These are phyloP conservation scores for Phoxinus phoxinus DNA, from an alignment of 2,113 vertebrate genomes.

Conservation along the genomic window DNA sequence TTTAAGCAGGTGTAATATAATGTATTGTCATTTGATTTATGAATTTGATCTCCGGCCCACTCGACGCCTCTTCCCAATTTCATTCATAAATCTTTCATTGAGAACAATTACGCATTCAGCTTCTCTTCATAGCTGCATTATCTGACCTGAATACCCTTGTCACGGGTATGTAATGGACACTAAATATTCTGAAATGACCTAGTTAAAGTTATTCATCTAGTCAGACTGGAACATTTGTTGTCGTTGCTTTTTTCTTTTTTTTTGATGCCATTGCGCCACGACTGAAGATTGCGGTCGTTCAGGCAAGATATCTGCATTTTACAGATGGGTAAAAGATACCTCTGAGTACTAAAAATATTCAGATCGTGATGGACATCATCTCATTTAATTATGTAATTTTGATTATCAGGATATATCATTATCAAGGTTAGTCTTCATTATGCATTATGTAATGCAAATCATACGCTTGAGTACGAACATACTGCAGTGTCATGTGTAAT, in stretches of 20 bases:
- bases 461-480: constrained; percentile 4
- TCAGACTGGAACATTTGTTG: constrained; percentile 56
- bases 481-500: constrained; percentile 9
- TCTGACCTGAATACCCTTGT: constrained; percentile 70
- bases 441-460: constrained; percentile 47
- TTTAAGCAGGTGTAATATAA: constrained; percentile 68
- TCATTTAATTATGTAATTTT: neutral
- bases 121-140: constrained; percentile 72
- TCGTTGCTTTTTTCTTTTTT: constrained; percentile 32
- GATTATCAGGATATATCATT: neutral
- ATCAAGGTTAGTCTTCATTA: neutral
- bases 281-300: constrained; percentile 57
- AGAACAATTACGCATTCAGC: constrained; percentile 78
- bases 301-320: neutral
- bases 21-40: constrained; percentile 82
- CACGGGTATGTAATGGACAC: constrained; percentile 74
- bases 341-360: neutral
- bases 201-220: constrained; percentile 60
- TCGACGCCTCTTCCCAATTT: constrained; percentile 74
- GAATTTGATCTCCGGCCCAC: constrained; percentile 75
- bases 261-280: constrained; percentile 61
- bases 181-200: constrained; percentile 73
- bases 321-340: neutral
- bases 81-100: constrained; percentile 81
- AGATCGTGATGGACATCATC: neutral